These are phyloP conservation scores for Channa argus DNA, from an alignment of 2,113 vertebrate genomes.

Conservation along the genomic window DNA sequence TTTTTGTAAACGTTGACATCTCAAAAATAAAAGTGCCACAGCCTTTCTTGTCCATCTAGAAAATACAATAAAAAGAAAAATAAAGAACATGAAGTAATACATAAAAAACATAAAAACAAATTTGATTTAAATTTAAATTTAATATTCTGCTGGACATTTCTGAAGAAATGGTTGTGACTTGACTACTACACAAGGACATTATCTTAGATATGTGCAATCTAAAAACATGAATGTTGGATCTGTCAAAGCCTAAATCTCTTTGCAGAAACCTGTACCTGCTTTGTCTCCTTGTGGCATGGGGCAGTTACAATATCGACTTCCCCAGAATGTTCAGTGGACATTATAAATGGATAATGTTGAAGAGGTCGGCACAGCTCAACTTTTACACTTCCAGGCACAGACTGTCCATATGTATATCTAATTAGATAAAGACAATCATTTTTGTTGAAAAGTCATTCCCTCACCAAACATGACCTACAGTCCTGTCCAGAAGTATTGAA, in stretches of 20 bases:
- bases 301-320: fast-evolving
- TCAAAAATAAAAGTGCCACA: constrained; percentile 57
- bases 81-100: too few relatives aligned
- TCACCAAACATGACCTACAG: too few relatives aligned
- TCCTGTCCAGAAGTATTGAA: too few relatives aligned
- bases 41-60: constrained; percentile 56
- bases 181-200: too few relatives aligned
- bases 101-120: too few relatives aligned
- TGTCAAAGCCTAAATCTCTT: too few relatives aligned
- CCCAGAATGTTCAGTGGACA: fast-evolving
- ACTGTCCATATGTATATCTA: constrained; percentile 80
- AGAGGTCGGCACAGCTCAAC: constrained; percentile 53
- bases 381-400: constrained; percentile 68
- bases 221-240: too few relatives aligned
- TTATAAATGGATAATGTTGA: fast-evolving
- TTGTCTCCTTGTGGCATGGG: constrained; percentile 51
- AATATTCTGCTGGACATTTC: too few relatives aligned
- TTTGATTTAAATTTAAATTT: too few relatives aligned
- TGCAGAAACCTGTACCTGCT: constrained; percentile 49
- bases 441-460: too few relatives aligned
- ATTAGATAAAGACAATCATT: neutral
- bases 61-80: neutral
- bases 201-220: too few relatives aligned
- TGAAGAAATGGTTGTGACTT: too few relatives aligned
- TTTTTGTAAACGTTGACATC: constrained; percentile 55